Conservation (phyloP, 2,797 vertebrate genomes). For the Natrix natrix region DNA sequence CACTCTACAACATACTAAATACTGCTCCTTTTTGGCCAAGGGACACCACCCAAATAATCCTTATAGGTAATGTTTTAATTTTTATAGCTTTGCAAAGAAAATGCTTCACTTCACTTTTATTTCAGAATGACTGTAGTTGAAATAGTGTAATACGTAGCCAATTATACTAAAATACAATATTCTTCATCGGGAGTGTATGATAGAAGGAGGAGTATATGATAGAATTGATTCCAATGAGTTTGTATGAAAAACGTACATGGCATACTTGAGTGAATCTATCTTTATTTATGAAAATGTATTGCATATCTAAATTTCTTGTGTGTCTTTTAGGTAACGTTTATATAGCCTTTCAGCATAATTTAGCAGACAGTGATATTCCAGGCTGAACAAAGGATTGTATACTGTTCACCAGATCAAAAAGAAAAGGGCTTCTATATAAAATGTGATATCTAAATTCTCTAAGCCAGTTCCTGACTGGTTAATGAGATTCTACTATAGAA, state of each 20-base stretch:
- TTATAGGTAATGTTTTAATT: background rate
- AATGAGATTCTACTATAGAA: constrained; percentile 49
- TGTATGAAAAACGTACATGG: constrained; percentile 4
- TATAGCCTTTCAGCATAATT: constrained; percentile 39
- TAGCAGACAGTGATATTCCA: constrained; percentile 11
- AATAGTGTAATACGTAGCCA: background rate
- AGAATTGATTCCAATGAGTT: background rate
- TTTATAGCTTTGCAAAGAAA: background rate
- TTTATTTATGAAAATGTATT: constrained; percentile 26
- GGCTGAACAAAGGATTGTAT: background rate
- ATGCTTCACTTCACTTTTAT: background rate
- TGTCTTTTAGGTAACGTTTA: constrained; percentile 26
- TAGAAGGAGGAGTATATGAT: background rate
- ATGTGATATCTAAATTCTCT: background rate
- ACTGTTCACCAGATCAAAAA: constrained; percentile 1
- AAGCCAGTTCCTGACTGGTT: constrained; percentile 44
- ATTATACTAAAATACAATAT: background rate
- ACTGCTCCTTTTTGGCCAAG: background rate
- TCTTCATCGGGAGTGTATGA: background rate
- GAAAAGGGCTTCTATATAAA: background rate
- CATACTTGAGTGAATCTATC: background rate
- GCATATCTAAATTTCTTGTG: constrained; percentile 26
- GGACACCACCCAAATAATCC: background rate
- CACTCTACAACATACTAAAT: background rate
- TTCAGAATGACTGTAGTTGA: background rate